phyloP scores from a whole-genome alignment of 2,888 invertebrate species.

The Ochropleura leucogaster region DNA sequence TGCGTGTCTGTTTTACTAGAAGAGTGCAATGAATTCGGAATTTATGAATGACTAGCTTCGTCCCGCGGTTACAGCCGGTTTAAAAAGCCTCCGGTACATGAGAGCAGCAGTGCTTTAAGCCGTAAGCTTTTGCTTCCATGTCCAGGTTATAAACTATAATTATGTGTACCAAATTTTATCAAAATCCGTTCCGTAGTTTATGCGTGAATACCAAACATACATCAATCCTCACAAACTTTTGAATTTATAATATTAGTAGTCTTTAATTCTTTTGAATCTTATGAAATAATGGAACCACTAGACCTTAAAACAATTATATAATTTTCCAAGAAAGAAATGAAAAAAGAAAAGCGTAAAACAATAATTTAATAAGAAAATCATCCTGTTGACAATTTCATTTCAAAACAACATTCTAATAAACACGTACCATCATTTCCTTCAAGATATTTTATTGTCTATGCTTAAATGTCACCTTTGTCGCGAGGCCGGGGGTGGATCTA shows the following conservation, averaged over 20 bases:
- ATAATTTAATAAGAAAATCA: background rate
- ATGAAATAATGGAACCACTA: background rate
- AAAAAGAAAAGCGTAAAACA: too few relatives aligned
- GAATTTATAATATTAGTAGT: too few relatives aligned
- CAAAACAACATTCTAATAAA: background rate
- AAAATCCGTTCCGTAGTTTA: too few relatives aligned
- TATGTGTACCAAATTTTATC: too few relatives aligned
- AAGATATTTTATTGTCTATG: constrained; percentile 11
- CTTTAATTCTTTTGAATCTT: background rate
- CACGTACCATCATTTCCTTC: background rate
- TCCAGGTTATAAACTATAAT: too few relatives aligned
- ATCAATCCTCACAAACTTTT: too few relatives aligned
- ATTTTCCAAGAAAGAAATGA: too few relatives aligned
- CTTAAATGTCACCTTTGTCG: background rate
- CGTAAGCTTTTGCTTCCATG: too few relatives aligned
- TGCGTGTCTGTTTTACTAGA: background rate
- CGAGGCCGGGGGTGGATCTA: constrained; percentile 14
- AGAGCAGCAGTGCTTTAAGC: too few relatives aligned
- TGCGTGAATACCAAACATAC: too few relatives aligned
- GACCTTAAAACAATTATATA: background rate
- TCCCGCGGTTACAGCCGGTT: too few relatives aligned
- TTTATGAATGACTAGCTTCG: background rate
- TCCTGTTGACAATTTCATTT: background rate
- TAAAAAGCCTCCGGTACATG: too few relatives aligned
- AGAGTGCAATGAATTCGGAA: background rate